These are phyloP conservation scores for Drosophila novamexicana DNA, from an alignment of 1,140 invertebrate genomes.

Conservation along the genomic window DNA sequence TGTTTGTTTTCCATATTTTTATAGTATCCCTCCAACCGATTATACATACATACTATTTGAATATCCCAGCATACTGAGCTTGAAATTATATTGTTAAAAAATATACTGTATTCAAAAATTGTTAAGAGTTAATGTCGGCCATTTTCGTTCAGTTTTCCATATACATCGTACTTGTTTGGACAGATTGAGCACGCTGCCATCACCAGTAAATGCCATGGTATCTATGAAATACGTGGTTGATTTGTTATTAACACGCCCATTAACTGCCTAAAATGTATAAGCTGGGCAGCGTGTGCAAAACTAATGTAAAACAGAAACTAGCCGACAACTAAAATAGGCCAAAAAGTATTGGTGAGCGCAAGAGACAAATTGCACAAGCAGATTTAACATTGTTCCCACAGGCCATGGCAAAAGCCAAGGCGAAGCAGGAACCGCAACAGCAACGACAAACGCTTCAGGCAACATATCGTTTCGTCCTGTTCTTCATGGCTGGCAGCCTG, in stretches of 20 bases:
- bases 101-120: neutral
- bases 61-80: neutral
- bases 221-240: conserved; percentile 48
- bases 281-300: conserved; percentile 21
- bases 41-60: too few species aligned
- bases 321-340: conserved; percentile 14
- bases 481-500: conserved; percentile 63
- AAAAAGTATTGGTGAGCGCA: conserved; percentile 16
- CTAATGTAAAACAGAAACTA: conserved; percentile 44
- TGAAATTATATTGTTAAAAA: neutral
- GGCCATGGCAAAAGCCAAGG: conserved; percentile 16
- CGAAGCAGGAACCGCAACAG: neutral
- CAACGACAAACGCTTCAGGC: conserved; percentile 1
- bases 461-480: conserved; percentile 48
- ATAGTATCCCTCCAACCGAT: too few species aligned
- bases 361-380: neutral
- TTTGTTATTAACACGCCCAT: conserved; percentile 36
- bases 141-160: neutral
- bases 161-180: neutral
- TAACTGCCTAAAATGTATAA: conserved; percentile 39
- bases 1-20: too few species aligned
- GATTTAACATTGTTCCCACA: neutral
- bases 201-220: conserved; percentile 15
- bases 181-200: conserved; percentile 7
- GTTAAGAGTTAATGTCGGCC: neutral